Evolutionary conservation across 2,113 vertebrate genomes (phyloP), one percentile per base, ranked within the genome.

Genomic region (Leptodactylus fuscus): DNA sequence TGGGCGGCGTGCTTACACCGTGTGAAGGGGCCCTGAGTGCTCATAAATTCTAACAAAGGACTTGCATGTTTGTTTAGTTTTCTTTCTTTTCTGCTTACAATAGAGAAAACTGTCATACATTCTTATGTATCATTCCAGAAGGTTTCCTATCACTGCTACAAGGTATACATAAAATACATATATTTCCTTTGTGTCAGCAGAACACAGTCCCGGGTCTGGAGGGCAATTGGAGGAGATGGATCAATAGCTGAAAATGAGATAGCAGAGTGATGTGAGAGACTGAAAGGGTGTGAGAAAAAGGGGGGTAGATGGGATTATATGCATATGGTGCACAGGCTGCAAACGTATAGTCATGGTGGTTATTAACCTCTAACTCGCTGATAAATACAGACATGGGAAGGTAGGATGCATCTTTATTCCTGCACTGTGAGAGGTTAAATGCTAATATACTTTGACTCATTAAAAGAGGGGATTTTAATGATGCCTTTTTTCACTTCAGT

Each of bases 221-320:
- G 87, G 67, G 83, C n/a, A 79, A 29, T 69, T 13, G 18, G 48
- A 18, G 0, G 0, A 88, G 44, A 24, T 7, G 60, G 87, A 91
- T 91, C 90, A 0, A 91, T 89, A 91, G 27, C n/a, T 88, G 89
- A 88, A 87, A 91, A 92, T 89, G 90, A 91, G 89, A 89, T 87
- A 87, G 3, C 41, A 20, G 44, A 81, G 77, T 49, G 38, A 91
- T 1, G 88, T 90, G 90, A 51, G 82, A 89, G 90, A 87, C 82
- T 0, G 65, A 80, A 60, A 51, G 58, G 78, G 70, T 82, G 75
- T 13, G 29, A 49, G 0, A 4, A 58, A 0, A 41, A 34, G 51
- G 29, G n/a, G 0, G 51, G 0, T 24, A 3, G 2, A 0, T 22
- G 27, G 12, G 1, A 2, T n/a, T 51, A 78, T 5, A 1, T 41